Base-by-base conservation (phyloP, 2,113 vertebrate genomes). In the Oncorhynchus tshawytscha region DNA sequence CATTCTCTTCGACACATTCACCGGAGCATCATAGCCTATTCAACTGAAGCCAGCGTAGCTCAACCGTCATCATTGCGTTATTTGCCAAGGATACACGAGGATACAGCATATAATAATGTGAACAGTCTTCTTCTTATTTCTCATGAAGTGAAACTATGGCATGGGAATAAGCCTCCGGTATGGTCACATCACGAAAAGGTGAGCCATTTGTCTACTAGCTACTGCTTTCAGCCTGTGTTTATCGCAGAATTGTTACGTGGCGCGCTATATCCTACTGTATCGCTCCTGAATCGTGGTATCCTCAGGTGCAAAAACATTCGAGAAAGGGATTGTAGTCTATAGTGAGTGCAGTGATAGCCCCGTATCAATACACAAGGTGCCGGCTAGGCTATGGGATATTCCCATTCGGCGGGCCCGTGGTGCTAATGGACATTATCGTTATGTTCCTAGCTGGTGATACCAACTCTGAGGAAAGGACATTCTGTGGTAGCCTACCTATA, bases 91-190 rank as follows among this genome's bases (percentile, higher is more conserved):
- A 76, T 75, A 75, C 66, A 57, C 57, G 68, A 59, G 71, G 78
- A 80, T 60, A 66, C n/a, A 67, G 18, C 15, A 22, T 11, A 45
- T 67, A 12, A 71, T 70, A 73, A 81, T 73, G 76, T 69, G 71
- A 73, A 54, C 25, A 45, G 31, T 62, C 70, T 45, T 45, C 34
- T 39, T 39, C 8, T 57, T 80, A n/a, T 68, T 68, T 72, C 31
- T 59, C 29, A 48, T 15, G 25, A 64, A 70, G 48, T 69, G 70
- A 65, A 76, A 57, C 34, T 27, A 73, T 77, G 74, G 74, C 72
- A 77, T 81, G 71, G 79, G 64, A 80, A 60, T 75, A 76, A 72
- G 22, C 62, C 24, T 59, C 68, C 29, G 74, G 27, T 67, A 67
- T 71, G 70, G 34, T 62, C 70, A 24, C 74, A 71, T 71, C 66